Conservation (phyloP, 2,113 vertebrate genomes). For the Hemichromis elongatus region DNA sequence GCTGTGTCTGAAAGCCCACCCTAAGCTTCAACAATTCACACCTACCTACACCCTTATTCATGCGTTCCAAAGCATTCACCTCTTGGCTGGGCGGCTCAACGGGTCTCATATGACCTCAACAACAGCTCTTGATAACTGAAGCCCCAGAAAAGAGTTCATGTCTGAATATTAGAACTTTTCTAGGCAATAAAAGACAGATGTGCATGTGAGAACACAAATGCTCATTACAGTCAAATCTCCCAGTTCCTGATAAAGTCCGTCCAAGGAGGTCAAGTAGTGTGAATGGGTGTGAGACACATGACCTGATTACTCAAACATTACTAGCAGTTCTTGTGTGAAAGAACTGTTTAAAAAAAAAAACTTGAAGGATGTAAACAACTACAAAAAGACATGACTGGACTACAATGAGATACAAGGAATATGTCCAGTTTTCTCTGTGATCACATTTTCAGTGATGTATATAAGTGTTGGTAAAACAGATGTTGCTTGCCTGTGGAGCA, state of each 20-base stretch:
- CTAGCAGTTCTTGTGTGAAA: neutral
- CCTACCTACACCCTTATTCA: neutral
- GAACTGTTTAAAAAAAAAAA: fast-evolving
- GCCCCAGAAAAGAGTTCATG: neutral
- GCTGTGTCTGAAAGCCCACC: neutral
- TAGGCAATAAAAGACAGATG: neutral
- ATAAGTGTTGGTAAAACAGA: neutral
- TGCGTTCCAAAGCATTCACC: neutral
- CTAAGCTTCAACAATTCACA: neutral
- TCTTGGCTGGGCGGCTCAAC: fast-evolving
- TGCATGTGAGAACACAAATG: neutral
- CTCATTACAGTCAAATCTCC: neutral
- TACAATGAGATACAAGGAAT: neutral
- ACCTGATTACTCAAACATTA: neutral
- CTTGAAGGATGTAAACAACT: neutral
- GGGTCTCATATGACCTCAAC: neutral
- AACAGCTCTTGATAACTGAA: neutral
- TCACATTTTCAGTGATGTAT: neutral
- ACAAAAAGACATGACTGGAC: neutral
- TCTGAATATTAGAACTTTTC: neutral
- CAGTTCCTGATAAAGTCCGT: neutral
- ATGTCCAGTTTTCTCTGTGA: neutral
- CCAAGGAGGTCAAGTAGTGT: neutral
- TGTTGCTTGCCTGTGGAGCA: neutral
- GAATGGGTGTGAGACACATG: neutral